These are phyloP conservation scores for Otus sunia DNA, from an alignment of 2,113 vertebrate genomes.

Conservation along the genomic window DNA sequence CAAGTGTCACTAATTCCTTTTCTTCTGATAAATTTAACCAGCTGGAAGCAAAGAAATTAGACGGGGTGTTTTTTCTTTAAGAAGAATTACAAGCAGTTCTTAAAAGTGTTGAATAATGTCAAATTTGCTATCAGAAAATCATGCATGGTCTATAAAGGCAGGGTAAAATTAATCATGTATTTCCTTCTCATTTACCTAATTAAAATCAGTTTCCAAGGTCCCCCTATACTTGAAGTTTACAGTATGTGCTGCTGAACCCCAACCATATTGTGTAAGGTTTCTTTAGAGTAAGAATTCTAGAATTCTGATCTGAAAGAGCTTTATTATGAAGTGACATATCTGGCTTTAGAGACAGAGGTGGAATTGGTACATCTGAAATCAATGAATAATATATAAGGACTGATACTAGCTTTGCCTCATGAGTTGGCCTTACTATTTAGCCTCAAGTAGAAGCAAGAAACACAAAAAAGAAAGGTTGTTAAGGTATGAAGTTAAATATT, in stretches of 20 bases:
- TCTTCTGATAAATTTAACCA: background rate
- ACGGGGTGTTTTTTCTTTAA: background rate
- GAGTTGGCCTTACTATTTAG: slow-evolving; percentile 29
- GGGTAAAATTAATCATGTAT: background rate
- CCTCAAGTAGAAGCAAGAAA: slow-evolving; percentile 44
- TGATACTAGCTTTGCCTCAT: background rate
- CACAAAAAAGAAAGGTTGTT: background rate
- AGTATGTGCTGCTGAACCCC: background rate
- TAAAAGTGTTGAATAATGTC: background rate
- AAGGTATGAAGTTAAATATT: slow-evolving; percentile 27
- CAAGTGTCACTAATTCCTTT: background rate
- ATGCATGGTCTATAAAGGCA: background rate
- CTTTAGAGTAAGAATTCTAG: background rate
- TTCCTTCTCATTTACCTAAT: background rate
- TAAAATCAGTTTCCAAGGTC: background rate
- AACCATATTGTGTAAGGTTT: background rate
- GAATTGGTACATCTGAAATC: slow-evolving; percentile 10
- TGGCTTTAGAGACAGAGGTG: background rate
- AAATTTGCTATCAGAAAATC: background rate
- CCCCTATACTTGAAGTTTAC: background rate
- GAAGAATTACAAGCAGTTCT: background rate
- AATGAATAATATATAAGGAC: slow-evolving; percentile 30
- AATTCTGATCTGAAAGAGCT: background rate
- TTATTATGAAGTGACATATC: background rate
- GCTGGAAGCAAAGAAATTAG: background rate